Percentiles rank a stretch among this genome's conserved stretches.
These are phyloP conservation scores for Pristionchus mayeri DNA, from an alignment of 2,888 invertebrate genomes.

Conservation along the genomic window DNA sequence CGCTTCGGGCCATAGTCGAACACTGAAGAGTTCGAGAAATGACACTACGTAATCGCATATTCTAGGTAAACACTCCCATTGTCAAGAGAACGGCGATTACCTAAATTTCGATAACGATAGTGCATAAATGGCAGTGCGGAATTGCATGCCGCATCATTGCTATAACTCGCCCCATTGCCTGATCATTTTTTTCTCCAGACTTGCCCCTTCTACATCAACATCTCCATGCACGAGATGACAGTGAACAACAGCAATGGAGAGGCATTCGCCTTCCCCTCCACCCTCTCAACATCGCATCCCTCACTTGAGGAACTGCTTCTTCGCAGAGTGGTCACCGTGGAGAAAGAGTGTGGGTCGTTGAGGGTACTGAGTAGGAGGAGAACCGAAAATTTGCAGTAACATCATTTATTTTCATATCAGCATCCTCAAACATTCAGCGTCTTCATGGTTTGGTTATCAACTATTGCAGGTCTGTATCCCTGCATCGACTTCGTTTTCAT, in stretches of 20 bases:
- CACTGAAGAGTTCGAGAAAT: too few relatives aligned
- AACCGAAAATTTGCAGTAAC: neutral
- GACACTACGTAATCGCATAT: too few relatives aligned
- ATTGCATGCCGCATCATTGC: too few relatives aligned
- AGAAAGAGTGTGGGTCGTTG: constrained; percentile 30
- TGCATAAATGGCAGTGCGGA: too few relatives aligned
- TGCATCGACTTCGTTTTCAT: constrained; percentile 40
- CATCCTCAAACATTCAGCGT: neutral
- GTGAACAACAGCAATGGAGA: neutral
- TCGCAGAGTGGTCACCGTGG: constrained; percentile 38
- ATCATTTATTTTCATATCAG: neutral
- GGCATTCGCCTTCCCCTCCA: constrained; percentile 33
- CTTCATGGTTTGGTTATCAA: neutral
- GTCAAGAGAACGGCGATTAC: too few relatives aligned
- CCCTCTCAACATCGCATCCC: constrained; percentile 43
- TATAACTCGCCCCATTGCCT: too few relatives aligned
- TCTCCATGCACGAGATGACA: constrained; percentile 18
- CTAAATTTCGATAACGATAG: too few relatives aligned
- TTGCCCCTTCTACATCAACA: constrained; percentile 38
- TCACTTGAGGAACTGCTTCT: constrained; percentile 38
- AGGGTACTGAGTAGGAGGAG: neutral
- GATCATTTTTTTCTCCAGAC: neutral
- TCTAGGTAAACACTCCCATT: too few relatives aligned
- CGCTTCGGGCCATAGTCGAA: too few relatives aligned
- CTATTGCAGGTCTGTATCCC: constrained; percentile 26